phyloP scores from a whole-genome alignment of 2,113 vertebrate genomes.

The Hystrix brachyura region DNA sequence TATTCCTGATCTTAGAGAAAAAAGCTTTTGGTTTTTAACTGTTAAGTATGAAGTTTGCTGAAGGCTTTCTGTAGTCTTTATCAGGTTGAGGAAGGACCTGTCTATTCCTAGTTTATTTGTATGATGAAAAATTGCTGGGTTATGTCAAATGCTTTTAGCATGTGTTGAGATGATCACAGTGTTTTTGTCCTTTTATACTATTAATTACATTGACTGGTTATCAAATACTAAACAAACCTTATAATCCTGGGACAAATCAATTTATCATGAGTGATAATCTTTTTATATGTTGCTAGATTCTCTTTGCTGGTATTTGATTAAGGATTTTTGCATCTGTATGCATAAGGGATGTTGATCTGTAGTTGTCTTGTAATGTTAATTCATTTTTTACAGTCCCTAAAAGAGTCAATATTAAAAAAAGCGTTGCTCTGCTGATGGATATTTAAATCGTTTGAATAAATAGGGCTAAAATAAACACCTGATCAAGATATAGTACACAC shows the following conservation, averaged over 20 bases:
- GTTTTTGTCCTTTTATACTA: background rate
- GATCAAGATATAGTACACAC: background rate
- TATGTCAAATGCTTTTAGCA: background rate
- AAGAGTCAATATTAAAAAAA: background rate
- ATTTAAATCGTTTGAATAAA: background rate
- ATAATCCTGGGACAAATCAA: background rate
- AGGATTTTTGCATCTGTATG: background rate
- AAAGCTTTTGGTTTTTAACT: background rate
- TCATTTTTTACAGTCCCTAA: background rate
- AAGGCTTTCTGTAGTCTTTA: background rate
- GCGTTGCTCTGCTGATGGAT: background rate
- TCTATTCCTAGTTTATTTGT: background rate
- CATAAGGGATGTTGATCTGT: background rate
- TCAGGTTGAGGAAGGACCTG: background rate
- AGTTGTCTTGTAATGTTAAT: background rate
- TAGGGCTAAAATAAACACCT: background rate
- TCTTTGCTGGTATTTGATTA: background rate
- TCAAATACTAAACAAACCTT: background rate
- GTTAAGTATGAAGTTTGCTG: background rate
- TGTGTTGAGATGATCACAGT: background rate
- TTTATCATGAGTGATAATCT: background rate
- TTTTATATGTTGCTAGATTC: background rate
- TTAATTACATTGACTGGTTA: slow-evolving; percentile 14
- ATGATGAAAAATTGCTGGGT: background rate
- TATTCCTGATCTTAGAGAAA: background rate